Percentiles rank a stretch among this genome's conserved stretches.
phyloP scores from a whole-genome alignment of 2,888 invertebrate genomes.

The Drosophila gaucha region DNA sequence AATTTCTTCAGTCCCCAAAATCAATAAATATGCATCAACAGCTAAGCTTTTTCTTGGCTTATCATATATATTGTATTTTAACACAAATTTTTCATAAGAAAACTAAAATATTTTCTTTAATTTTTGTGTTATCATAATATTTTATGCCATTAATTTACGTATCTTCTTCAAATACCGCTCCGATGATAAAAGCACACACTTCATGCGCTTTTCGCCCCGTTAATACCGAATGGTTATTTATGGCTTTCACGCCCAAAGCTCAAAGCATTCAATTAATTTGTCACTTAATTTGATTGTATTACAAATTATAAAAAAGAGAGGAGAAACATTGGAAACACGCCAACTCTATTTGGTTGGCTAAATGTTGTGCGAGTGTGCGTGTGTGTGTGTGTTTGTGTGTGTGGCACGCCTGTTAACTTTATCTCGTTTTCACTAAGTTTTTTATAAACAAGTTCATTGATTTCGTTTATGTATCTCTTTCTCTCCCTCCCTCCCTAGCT shows the following conservation, averaged over 20 bases:
- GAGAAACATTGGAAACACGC: constrained; percentile 48
- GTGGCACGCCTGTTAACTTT: constrained; percentile 34
- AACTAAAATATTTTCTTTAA: too few species aligned
- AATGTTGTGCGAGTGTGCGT: constrained; percentile 18
- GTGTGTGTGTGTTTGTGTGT: constrained; percentile 16
- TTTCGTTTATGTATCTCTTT: constrained; percentile 44
- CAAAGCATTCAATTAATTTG: constrained; percentile 70
- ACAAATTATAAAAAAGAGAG: constrained; percentile 19
- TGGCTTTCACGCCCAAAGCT: constrained; percentile 55
- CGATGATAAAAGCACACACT: neutral
- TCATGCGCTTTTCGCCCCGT: neutral
- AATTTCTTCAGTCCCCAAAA: too few species aligned
- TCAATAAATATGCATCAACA: too few species aligned
- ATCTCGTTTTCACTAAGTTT: constrained; percentile 67
- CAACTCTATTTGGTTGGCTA: constrained; percentile 62
- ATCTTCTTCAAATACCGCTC: too few species aligned
- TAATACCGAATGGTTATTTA: constrained; percentile 52
- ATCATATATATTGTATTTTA: too few species aligned
- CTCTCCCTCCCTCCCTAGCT: constrained; percentile 17
- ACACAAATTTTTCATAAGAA: too few species aligned
- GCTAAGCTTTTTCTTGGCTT: too few species aligned
- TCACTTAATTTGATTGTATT: constrained; percentile 68
- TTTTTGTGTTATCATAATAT: too few species aligned
- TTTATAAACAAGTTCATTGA: constrained; percentile 74
- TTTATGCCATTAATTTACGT: too few species aligned